These are phyloP conservation scores for Drosophila pseudoobscura DNA, from an alignment of 1,140 invertebrate genomes.

Conservation along the genomic window DNA sequence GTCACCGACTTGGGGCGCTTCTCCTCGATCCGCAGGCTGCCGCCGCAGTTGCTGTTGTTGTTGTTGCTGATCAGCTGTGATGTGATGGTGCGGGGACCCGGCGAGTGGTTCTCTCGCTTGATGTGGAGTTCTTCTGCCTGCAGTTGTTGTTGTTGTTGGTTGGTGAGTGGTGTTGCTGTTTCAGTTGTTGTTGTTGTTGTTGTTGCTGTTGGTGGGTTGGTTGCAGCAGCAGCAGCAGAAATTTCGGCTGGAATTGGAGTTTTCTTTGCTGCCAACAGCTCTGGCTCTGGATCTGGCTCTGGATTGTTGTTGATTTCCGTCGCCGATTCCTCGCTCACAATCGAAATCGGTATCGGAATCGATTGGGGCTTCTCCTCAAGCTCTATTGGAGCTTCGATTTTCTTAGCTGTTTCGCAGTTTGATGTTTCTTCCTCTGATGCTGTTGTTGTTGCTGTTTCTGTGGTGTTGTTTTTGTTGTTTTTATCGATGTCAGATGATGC, in stretches of 20 bases:
- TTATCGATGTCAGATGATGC: constrained; percentile 36
- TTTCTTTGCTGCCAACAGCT: constrained; percentile 7
- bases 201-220: constrained; percentile 25
- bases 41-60: constrained; percentile 5
- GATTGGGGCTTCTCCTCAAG: constrained; percentile 39
- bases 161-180: not conserved
- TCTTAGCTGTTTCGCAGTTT: not conserved
- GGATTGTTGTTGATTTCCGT: constrained; percentile 17
- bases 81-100: constrained; percentile 64
- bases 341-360: not conserved
- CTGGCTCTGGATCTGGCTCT: not conserved
- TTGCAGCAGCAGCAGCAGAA: constrained; percentile 18
- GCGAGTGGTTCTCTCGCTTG: constrained; percentile 66
- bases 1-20: constrained; percentile 82
- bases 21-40: constrained; percentile 53
- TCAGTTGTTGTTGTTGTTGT: constrained; percentile 9
- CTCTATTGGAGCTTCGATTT: constrained; percentile 32
- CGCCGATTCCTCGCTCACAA: constrained; percentile 46
- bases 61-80: constrained; percentile 49
- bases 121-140: constrained; percentile 52
- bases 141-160: constrained; percentile 24
- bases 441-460: constrained; percentile 18
- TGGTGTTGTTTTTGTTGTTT: constrained; percentile 35
- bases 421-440: constrained; percentile 11
- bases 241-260: constrained; percentile 18